Base-by-base conservation (phyloP, 2,888 invertebrate species). In the Teleiodes luculella region DNA sequence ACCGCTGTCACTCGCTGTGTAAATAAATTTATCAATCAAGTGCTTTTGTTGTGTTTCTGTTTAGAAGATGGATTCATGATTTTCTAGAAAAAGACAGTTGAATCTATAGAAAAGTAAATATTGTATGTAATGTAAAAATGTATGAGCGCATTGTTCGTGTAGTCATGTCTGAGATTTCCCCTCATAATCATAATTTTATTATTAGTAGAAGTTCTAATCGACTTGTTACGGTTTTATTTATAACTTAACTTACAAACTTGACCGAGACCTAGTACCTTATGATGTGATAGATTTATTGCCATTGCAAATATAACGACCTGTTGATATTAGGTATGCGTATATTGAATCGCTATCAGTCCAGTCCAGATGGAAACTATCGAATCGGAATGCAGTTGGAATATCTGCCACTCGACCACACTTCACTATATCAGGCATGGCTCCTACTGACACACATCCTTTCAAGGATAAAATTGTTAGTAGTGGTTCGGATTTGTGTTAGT, bases 351-450 rank as follows among this genome's bases (percentile, higher is more conserved):
- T 33, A 33, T 33, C 33, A 33, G 33, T 11, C 5, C 33, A 33
- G 33, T 11, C 5, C 33, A 24, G 18, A 3, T 41, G 11, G 39
- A 10, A 16, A 31, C 41, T 47, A 14, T 53, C 14, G 45, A 8
- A 43, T 28, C 28, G 49, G 49, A 49, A 54, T 54, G 54, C 49
- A 49, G 49, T 35, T 30, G 14, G 33, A 33, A 24, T 28, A 43
- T 43, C 43, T 13, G 14, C 43, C 28, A 43, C 43, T 43, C 14
- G 47, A 53, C 45, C 33, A 52, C 43, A 24, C 28, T 43, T 46
- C 47, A 53, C 52, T 52, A 52, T 52, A 52, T 28, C 36, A 39
- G 47, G 43, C 20, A 28, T 43, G 24, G 28, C 28, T 20, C 8
- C 20, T 20, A 28, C 28, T 35, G 31, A 18, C n/a, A 31, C 20